phyloP scores from a whole-genome alignment of 2,113 vertebrate genomes.

The Petrocephalus microphthalmus region DNA sequence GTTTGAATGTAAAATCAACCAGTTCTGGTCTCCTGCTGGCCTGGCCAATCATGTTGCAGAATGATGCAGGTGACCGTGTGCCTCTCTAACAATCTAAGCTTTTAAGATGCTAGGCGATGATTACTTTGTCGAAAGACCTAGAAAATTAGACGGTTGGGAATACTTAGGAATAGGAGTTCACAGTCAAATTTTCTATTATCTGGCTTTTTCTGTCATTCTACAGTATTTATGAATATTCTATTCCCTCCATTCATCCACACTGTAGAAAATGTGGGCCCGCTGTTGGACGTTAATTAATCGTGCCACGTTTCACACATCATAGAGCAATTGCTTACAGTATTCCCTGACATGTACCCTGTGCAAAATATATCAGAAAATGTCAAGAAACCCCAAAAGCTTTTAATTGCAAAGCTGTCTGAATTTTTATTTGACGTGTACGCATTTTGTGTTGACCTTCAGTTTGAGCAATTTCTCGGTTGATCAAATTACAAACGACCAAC shows the following conservation, averaged over 20 bases:
- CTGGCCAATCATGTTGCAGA: not conserved
- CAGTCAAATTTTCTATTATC: not conserved
- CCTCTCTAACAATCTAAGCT: not conserved
- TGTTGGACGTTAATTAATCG: not conserved
- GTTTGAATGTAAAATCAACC: not conserved
- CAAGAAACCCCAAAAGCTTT: constrained; percentile 7
- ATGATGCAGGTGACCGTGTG: constrained; percentile 5
- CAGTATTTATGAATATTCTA: not conserved
- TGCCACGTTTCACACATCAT: not conserved
- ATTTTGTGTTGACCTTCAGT: not conserved
- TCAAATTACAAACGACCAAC: constrained; percentile 13
- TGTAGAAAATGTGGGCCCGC: not conserved
- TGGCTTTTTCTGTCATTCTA: not conserved
- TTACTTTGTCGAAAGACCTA: not conserved
- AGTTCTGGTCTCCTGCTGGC: not conserved
- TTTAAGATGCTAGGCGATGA: not conserved
- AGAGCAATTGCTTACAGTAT: not conserved
- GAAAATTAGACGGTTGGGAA: not conserved
- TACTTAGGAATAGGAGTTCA: not conserved
- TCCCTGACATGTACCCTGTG: not conserved
- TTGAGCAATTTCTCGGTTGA: constrained; percentile 1
- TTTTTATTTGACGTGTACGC: not conserved
- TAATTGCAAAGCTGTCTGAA: constrained; percentile 12
- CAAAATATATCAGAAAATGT: not conserved
- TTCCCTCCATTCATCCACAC: not conserved